Evolutionary conservation across 2,113 vertebrate species (phyloP), one percentile per base, ranked within the genome.

Genomic region (Saguinus imperator): DNA sequence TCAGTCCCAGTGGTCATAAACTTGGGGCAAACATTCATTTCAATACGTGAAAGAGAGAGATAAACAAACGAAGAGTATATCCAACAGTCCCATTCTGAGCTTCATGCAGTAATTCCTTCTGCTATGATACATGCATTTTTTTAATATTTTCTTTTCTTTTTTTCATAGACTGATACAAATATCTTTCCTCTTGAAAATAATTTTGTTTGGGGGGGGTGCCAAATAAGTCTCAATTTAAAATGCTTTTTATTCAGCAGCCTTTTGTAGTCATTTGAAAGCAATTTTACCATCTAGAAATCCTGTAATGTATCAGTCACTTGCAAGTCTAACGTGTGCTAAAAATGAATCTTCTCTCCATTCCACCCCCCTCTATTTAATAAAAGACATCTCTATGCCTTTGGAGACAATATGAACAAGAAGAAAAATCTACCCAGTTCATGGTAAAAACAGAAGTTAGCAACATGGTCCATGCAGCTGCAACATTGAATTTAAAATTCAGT

Each of bases 401-500:
- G 98, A 98, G 61, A 94, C 86, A 97, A 94, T 87, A 86, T 87
- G 96, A 98, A 70, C 92, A 88, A 86, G 93, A 50, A 95, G 97
- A 89, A 88, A 97, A 98, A 97, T 97, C 97, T 97, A 97, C 72
- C 97, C 98, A 96, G 97, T 98, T 98, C 96, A 98, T 94, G 98
- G 98, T 98, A 98, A 98, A 98, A 90, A 18, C 98, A 98, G 98
- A 99, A 99, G 99, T 99, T 98, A 99, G 98, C 98, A 98, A 98
- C 98, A 73, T 80, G 97, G 98, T 97, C 98, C 98, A 98, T 98
- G 98, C 99, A 99, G 99, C 99, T 99, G 99, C 98, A 99, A 98
- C 98, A 88, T 72, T 99, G 98, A 99, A 99, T 99, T 99, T 99
- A 99, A 99, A 99, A 99, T 99, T 99, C 99, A 99, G 99, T 99